phyloP scores from a whole-genome alignment of 2,113 vertebrate genomes.

The Mesembrinibis cayennensis region DNA sequence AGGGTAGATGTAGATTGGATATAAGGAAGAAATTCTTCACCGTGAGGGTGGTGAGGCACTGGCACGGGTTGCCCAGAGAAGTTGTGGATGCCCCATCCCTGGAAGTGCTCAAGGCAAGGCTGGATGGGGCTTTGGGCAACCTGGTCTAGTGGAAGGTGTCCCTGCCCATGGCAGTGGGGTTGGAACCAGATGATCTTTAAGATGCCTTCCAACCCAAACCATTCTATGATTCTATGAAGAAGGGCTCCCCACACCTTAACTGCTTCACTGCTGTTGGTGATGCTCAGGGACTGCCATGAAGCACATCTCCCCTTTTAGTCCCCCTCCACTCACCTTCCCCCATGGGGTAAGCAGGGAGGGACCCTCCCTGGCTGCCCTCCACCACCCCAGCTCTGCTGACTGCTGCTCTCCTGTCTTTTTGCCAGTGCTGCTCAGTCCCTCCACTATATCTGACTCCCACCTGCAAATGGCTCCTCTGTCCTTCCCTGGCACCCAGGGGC shows the following conservation, averaged over 20 bases:
- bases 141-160: no score
- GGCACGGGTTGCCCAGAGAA: no score
- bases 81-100: no score
- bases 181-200: no score
- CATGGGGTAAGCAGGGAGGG: fast-evolving
- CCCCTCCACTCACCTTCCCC: neutral
- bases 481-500: neutral
- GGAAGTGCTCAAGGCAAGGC: no score
- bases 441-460: neutral
- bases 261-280: neutral
- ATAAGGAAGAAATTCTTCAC: no score
- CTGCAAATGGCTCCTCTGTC: neutral
- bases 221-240: neutral
- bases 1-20: no score
- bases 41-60: no score
- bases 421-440: neutral
- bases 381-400: neutral
- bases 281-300: neutral
- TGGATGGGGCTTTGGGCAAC: no score
- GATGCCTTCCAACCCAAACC: no score
- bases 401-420: neutral
- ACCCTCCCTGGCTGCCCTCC: neutral
- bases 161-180: no score
- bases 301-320: neutral
- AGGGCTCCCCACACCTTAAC: neutral